Conservation (phyloP, 2,888 invertebrate species). For the Drosophila buzzatii region DNA sequence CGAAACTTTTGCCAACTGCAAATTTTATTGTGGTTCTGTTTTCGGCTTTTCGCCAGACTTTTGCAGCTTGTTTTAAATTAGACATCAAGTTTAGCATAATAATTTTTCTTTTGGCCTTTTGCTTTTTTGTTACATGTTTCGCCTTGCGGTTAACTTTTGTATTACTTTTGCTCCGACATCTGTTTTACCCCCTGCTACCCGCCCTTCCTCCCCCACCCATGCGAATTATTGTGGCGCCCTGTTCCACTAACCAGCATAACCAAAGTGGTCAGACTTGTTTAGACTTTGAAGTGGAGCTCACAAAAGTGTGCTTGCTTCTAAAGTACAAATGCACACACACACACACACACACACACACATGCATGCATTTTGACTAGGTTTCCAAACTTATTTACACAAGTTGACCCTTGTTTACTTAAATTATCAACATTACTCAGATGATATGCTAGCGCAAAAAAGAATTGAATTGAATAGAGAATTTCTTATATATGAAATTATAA, state of each 20-base stretch:
- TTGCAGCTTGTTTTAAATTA: conserved; percentile 69
- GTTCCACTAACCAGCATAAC: conserved; percentile 37
- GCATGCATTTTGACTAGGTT: neutral
- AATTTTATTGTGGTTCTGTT: conserved; percentile 66
- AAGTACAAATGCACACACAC: neutral
- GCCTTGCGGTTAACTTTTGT: conserved; percentile 68
- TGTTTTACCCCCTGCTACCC: conserved; percentile 25
- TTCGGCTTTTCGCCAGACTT: conserved; percentile 30
- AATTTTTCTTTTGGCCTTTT: conserved; percentile 61
- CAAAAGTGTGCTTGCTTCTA: conserved; percentile 12
- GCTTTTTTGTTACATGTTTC: conserved; percentile 48
- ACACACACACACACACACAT: neutral
- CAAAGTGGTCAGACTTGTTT: conserved; percentile 36
- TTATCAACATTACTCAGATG: neutral
- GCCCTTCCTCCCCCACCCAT: neutral
- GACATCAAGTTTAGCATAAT: conserved; percentile 61
- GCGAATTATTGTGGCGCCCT: conserved; percentile 21
- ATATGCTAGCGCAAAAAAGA: neutral
- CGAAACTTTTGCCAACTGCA: conserved; percentile 67
- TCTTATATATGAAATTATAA: no score
- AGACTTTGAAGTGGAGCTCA: conserved; percentile 19
- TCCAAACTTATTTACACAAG: conserved; percentile 2
- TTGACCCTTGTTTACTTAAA: neutral
- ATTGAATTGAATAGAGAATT: no score
- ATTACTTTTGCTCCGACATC: conserved; percentile 65